A percentile compares a stretch with the other conserved stretches of the same genome.
These are phyloP conservation scores for Brachyrhaphis roseni DNA, from an alignment of 2,797 vertebrate genomes.

Conservation along the genomic window DNA sequence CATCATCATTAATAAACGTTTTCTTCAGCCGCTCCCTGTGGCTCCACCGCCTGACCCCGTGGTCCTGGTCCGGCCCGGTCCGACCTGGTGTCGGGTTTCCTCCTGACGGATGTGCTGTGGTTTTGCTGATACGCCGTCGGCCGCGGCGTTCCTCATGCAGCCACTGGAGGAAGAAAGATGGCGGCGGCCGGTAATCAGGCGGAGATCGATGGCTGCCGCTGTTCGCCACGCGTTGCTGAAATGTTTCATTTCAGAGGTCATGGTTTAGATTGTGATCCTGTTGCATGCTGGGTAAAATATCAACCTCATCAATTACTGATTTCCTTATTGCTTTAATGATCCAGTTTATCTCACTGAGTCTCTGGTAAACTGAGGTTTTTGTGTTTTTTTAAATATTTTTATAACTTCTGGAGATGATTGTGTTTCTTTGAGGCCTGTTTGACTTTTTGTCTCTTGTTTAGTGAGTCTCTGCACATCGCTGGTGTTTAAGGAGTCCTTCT, in stretches of 20 bases:
- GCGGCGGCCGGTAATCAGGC: constrained; percentile 45
- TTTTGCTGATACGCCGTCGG: constrained; percentile 61
- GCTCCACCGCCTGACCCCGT: neutral
- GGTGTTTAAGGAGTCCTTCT: neutral
- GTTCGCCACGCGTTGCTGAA: constrained; percentile 35
- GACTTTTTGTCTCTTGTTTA: neutral
- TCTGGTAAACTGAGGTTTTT: neutral
- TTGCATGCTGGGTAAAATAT: neutral
- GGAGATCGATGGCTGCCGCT: constrained; percentile 45
- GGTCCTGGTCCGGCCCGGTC: neutral
- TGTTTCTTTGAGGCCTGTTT: neutral
- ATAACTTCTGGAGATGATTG: neutral
- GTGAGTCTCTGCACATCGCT: neutral
- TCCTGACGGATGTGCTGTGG: constrained; percentile 54
- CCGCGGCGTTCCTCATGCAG: neutral
- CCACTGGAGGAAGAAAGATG: constrained; percentile 51
- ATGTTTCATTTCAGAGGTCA: constrained; percentile 23
- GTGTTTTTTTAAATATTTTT: neutral
- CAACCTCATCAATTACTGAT: neutral
- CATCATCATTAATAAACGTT: neutral
- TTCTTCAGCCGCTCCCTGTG: neutral
- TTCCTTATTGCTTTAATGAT: neutral
- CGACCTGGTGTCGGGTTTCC: constrained; percentile 51
- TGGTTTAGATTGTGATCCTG: constrained; percentile 33
- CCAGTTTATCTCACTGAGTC: neutral